phyloP scores from a whole-genome alignment of 2,888 invertebrate genomes.

The Cyclophora punctaria region DNA sequence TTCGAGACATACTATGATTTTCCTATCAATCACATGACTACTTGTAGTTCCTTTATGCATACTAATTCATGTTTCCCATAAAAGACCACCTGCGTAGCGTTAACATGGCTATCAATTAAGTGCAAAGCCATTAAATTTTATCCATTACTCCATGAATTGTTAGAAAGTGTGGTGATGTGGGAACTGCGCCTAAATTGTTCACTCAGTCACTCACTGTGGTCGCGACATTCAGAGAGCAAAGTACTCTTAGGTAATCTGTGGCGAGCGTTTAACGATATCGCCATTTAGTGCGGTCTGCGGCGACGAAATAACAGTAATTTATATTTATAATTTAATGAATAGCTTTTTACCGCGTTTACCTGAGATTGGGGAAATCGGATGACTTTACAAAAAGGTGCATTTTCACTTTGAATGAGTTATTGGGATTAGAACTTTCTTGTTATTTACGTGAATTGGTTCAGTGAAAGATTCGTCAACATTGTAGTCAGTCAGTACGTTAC shows the following conservation, averaged over 20 bases:
- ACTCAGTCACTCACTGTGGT: conserved; percentile 4
- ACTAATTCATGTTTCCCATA: neutral
- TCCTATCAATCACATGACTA: too few relatives aligned
- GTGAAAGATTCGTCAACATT: too few relatives aligned
- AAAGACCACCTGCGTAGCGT: neutral
- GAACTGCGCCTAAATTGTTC: neutral
- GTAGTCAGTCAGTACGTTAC: too few relatives aligned
- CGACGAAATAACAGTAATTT: neutral
- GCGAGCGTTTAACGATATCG: conserved; percentile 1
- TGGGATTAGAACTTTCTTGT: too few relatives aligned
- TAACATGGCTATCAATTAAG: neutral
- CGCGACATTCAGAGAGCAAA: neutral
- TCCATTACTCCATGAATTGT: neutral
- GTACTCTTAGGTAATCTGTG: too few relatives aligned
- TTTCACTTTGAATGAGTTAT: too few relatives aligned
- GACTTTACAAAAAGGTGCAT: too few relatives aligned
- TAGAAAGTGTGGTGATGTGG: conserved; percentile 1
- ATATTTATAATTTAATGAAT: neutral
- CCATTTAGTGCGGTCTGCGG: conserved; percentile 2
- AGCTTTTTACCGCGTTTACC: neutral
- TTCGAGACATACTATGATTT: too few relatives aligned
- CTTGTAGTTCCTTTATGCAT: too few relatives aligned
- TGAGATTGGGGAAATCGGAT: too few relatives aligned
- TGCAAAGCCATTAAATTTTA: neutral
- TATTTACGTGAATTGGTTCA: too few relatives aligned